phyloP scores from a whole-genome alignment of 1,140 invertebrate species.

The Platyscapa corneri region DNA sequence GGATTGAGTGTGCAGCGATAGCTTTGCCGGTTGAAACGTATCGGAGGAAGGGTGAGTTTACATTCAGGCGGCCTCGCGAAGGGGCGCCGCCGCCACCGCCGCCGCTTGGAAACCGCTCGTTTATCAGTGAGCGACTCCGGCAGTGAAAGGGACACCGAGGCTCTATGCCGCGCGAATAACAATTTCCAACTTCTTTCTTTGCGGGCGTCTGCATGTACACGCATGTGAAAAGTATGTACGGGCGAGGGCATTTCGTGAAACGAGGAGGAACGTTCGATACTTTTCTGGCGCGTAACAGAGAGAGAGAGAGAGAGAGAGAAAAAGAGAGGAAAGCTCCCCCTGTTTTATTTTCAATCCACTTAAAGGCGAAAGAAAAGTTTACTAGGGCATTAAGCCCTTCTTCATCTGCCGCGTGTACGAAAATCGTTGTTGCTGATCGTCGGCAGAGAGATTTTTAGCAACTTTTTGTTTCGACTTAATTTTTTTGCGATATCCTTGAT shows the following conservation, averaged over 20 bases:
- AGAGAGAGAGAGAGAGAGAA: not conserved
- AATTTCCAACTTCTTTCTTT: slow-evolving; percentile 58
- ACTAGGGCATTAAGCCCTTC: slow-evolving; percentile 50
- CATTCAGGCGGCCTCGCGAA: slow-evolving; percentile 59
- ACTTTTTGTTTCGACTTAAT: not conserved
- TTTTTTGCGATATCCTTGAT: not conserved
- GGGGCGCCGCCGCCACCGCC: too few species aligned
- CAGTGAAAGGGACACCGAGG: slow-evolving; percentile 73
- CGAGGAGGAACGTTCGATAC: slow-evolving; percentile 12
- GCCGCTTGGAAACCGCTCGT: slow-evolving; percentile 70
- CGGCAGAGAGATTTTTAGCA: not conserved
- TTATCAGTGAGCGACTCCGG: slow-evolving; percentile 73
- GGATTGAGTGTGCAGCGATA: not conserved
- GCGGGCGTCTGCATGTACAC: slow-evolving; percentile 4
- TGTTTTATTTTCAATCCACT: slow-evolving; percentile 71
- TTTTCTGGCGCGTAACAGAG: not conserved
- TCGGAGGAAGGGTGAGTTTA: slow-evolving; percentile 67
- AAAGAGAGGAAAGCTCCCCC: not conserved
- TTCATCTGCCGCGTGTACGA: slow-evolving; percentile 1
- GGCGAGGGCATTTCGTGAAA: slow-evolving; percentile 34
- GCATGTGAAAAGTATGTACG: slow-evolving; percentile 4
- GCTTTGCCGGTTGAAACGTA: slow-evolving; percentile 56
- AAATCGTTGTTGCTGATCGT: not conserved
- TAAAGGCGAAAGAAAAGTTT: slow-evolving; percentile 57
- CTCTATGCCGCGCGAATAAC: slow-evolving; percentile 71